Conservation (phyloP, 2,797 vertebrate genomes). For the Danio tinwini region DNA sequence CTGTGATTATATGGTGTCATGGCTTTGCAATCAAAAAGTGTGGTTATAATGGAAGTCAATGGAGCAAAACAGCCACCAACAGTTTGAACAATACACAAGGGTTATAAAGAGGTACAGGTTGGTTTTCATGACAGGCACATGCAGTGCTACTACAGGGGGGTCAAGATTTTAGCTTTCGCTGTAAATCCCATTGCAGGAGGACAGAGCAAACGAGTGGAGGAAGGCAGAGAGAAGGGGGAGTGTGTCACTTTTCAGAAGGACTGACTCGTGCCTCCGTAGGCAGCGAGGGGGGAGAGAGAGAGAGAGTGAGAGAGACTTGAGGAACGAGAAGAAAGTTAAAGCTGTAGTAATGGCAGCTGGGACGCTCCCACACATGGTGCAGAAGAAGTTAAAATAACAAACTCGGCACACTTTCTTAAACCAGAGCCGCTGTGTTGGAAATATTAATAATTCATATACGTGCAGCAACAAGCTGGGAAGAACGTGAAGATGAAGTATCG, state of each 20-base stretch:
- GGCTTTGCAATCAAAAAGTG: no score
- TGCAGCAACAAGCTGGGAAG: constrained; percentile 44
- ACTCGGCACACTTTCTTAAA: constrained; percentile 62
- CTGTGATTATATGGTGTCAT: no score
- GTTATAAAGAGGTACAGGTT: not conserved
- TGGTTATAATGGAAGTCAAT: no score
- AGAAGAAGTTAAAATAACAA: constrained; percentile 74
- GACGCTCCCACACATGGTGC: constrained; percentile 60
- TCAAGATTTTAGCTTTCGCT: constrained; percentile 26
- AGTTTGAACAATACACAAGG: no score
- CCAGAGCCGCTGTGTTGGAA: constrained; percentile 45
- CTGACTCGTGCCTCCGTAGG: constrained; percentile 64
- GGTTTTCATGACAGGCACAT: constrained; percentile 14
- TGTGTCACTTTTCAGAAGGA: constrained; percentile 72
- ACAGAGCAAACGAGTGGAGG: constrained; percentile 32
- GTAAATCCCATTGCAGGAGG: constrained; percentile 32
- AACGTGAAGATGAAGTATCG: constrained; percentile 75
- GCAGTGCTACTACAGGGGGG: not conserved
- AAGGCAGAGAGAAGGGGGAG: constrained; percentile 51
- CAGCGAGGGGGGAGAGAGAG: constrained; percentile 53
- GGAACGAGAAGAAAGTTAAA: constrained; percentile 61
- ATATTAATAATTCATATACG: constrained; percentile 24
- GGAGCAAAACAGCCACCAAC: no score
- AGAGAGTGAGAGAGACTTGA: constrained; percentile 53
- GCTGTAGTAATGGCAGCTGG: constrained; percentile 77